These are phyloP conservation scores for Corbicula japonica DNA, from an alignment of 2,888 invertebrate genomes.

Conservation along the genomic window DNA sequence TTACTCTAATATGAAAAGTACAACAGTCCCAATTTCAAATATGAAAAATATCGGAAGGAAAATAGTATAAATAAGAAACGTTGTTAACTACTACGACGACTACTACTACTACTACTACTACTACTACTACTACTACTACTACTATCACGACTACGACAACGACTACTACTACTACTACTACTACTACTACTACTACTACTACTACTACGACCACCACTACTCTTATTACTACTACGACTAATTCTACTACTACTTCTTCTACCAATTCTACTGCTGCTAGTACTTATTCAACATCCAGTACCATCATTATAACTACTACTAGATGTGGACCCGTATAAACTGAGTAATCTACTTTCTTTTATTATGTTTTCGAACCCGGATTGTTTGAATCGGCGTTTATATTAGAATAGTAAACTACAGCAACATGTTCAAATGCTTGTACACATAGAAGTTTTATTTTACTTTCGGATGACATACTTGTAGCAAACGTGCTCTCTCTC, in stretches of 20 bases:
- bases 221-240: background rate
- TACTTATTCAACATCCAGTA: background rate
- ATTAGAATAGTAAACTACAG: no score
- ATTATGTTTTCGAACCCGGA: background rate
- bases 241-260: background rate
- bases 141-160: background rate
- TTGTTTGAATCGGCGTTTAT: no score
- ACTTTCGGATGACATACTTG: no score
- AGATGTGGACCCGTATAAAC: no score
- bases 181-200: slow-evolving; percentile 4
- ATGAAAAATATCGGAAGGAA: no score
- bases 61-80: no score
- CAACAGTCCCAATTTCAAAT: no score
- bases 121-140: slow-evolving; percentile 2
- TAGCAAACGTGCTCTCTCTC: no score
- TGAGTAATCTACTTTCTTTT: background rate
- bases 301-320: background rate
- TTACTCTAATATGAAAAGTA: no score
- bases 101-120: slow-evolving; percentile 1
- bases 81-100: background rate
- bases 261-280: background rate
- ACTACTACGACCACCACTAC: background rate
- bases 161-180: slow-evolving; percentile 1
- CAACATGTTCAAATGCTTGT: no score
- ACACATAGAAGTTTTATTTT: no score